These are phyloP conservation scores for Megathymus violae DNA, from an alignment of 1,140 invertebrate species.

Conservation along the genomic window DNA sequence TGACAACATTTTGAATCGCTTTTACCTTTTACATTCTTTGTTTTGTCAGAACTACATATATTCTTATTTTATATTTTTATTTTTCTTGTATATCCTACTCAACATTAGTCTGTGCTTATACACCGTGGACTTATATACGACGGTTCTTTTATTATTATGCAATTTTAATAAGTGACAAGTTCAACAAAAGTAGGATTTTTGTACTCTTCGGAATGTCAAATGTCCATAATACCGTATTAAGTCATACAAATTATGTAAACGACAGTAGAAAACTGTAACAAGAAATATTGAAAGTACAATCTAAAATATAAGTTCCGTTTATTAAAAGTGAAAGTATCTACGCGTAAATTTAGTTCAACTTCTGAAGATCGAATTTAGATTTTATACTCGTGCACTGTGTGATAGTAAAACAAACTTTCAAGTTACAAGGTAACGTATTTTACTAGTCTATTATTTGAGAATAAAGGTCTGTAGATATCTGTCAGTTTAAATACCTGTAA, in stretches of 20 bases:
- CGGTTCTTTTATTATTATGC: no score
- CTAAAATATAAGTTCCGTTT: slow-evolving; percentile 16
- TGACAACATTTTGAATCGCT: no score
- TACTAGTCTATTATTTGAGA: background rate
- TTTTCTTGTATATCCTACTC: background rate
- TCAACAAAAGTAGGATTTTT: slow-evolving; percentile 21
- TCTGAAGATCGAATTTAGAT: background rate
- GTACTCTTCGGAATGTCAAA: background rate
- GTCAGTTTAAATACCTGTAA: background rate
- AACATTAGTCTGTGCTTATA: no score
- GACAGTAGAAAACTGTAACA: slow-evolving; percentile 10
- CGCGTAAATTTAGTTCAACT: slow-evolving; percentile 36
- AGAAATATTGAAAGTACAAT: slow-evolving; percentile 32
- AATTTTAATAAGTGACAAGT: background rate
- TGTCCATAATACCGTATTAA: slow-evolving; percentile 2
- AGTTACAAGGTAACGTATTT: slow-evolving; percentile 3
- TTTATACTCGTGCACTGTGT: background rate
- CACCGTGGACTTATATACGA: no score
- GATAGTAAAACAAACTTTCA: slow-evolving; percentile 5
- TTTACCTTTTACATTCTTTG: no score
- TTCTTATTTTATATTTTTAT: no score
- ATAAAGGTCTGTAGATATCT: background rate
- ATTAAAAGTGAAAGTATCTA: slow-evolving; percentile 51
- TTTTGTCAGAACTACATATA: no score
- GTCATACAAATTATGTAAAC: slow-evolving; percentile 26